Base-by-base conservation (phyloP, 2,797 vertebrate genomes). In the Neopelma chrysocephalum region DNA sequence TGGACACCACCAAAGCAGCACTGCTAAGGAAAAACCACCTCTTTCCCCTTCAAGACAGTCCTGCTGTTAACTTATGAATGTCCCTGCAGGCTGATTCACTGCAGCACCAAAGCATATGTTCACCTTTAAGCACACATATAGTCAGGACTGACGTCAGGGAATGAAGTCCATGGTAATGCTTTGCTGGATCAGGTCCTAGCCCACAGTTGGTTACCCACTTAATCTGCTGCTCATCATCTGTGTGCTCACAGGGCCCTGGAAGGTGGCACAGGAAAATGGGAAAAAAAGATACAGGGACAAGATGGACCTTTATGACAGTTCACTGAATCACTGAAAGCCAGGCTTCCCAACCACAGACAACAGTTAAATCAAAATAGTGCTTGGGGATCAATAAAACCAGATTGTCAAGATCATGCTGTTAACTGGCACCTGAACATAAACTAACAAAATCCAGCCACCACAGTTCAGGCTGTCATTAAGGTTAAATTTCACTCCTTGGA, bases 151-250 rank as follows among this genome's bases (percentile, higher is more conserved):
- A 95, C 14, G 10, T 70, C 60, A 92, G 18, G 2, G 11, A 25
- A 45, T 4, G 1, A 82, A 36, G 71, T 34, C 75, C 68, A 2
- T 6, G 45, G 56, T 43, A 66, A 77, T 32, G 64, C 77, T 50
- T 89, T 89, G 64, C 71, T 96, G 92, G 92, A 96, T 80, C 87
- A 34, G 54, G 34, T 93, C 85, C 89, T 87, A 81, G 45, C 8
- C 90, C 83, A 73, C 89, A 86, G 87, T 9, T 79, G 87, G 70
- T 45, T 61, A 42, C 77, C 70, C 64, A 73, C n/a, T 82, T 54
- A 21, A 87, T 82, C 56, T 80, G 80, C 4, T 42, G 21, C 62
- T 79, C 66, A 87, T 94, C 85, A 57, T 70, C 80, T 76, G 47
- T 18, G 31, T 23, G 73, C 51, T 91, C 79, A 43, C 19, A n/a